phyloP scores from a whole-genome alignment of 64 coral and sea anemone species.

The Acropora yongei region DNA sequence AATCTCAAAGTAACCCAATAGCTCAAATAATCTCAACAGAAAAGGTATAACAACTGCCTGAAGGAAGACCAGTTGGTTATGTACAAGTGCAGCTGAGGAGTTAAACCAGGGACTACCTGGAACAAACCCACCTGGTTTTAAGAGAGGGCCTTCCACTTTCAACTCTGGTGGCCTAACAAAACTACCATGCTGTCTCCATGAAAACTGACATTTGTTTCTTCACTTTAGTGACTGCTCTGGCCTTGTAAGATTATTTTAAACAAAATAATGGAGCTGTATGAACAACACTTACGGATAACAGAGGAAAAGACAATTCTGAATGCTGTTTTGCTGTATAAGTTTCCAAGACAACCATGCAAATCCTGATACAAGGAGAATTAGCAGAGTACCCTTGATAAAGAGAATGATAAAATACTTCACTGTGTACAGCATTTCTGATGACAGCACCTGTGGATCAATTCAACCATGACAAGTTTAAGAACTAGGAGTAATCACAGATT shows the following conservation, averaged over 20 bases:
- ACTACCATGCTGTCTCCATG: too few relatives aligned
- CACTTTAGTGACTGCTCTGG: neutral
- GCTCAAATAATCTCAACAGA: too few relatives aligned
- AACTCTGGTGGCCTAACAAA: too few relatives aligned
- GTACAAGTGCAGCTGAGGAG: too few relatives aligned
- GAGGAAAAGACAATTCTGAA: constrained; percentile 85
- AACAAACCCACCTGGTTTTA: too few relatives aligned
- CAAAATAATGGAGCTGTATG: neutral
- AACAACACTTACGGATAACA: constrained; percentile 82
- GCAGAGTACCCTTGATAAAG: constrained; percentile 61
- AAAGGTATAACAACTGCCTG: too few relatives aligned
- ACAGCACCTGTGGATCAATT: constrained; percentile 51
- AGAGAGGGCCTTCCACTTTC: neutral
- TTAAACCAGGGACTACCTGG: too few relatives aligned
- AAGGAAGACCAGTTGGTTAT: too few relatives aligned
- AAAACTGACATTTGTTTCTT: too few relatives aligned
- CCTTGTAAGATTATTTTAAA: neutral
- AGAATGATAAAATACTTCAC: constrained; percentile 62
- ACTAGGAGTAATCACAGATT: too few relatives aligned
- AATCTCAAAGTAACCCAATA: too few relatives aligned
- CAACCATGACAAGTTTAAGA: neutral
- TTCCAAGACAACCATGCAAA: constrained; percentile 87
- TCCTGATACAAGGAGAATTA: constrained; percentile 37
- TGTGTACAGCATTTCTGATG: constrained; percentile 85
- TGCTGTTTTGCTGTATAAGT: constrained; percentile 85